These are phyloP conservation scores for Podotricha telesiphe DNA, from an alignment of 2,888 invertebrate genomes.

Conservation along the genomic window DNA sequence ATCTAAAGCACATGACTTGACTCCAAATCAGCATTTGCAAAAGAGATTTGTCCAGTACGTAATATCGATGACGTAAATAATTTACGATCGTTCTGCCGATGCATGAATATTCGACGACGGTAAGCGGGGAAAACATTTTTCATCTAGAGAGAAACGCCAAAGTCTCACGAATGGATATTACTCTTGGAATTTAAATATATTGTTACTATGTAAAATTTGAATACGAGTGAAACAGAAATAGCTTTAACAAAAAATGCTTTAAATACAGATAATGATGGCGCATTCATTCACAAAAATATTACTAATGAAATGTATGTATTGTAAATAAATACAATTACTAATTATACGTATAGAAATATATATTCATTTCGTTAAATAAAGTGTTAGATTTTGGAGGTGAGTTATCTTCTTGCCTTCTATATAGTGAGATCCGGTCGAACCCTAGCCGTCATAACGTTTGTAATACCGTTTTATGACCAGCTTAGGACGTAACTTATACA, in stretches of 20 bases:
- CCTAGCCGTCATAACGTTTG: slow-evolving; percentile 77
- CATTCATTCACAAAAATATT: slow-evolving; percentile 44
- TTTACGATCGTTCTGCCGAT: slow-evolving; percentile 63
- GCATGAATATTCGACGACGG: slow-evolving; percentile 68
- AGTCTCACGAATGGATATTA: slow-evolving; percentile 65
- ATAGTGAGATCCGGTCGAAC: slow-evolving; percentile 77
- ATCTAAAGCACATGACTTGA: not conserved
- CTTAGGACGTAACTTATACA: slow-evolving; percentile 79
- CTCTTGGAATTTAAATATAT: slow-evolving; percentile 73
- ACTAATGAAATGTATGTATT: no score
- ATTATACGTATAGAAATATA: slow-evolving; percentile 41
- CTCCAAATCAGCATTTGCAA: slow-evolving; percentile 45
- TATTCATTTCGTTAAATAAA: slow-evolving; percentile 59
- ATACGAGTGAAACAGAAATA: slow-evolving; percentile 63
- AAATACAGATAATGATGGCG: not conserved
- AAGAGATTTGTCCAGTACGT: slow-evolving; percentile 54
- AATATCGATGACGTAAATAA: slow-evolving; percentile 65
- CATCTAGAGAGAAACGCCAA: slow-evolving; percentile 61
- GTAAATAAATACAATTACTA: no score
- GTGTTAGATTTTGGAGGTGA: slow-evolving; percentile 75
- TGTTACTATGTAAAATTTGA: slow-evolving; percentile 69
- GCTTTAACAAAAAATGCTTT: not conserved
- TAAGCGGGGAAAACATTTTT: slow-evolving; percentile 66
- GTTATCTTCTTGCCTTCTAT: slow-evolving; percentile 69
- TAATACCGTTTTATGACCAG: slow-evolving; percentile 79